Evolutionary conservation across 2,888 invertebrate species (phyloP), one percentile per base, ranked within the genome.

Genomic region (Thymelicus lineola): DNA sequence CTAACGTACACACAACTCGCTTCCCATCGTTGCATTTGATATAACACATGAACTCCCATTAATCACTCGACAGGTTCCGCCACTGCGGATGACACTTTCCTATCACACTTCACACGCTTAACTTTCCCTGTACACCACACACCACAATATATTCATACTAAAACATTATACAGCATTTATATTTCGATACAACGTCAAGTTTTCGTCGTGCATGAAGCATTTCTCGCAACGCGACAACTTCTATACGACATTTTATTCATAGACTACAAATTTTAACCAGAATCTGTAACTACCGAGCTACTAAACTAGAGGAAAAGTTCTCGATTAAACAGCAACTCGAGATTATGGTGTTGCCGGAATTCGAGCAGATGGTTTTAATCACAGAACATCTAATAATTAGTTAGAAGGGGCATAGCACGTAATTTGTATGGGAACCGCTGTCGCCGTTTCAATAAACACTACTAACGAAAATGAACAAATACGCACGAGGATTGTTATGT

Each of bases 21-120:
- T 50, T 9, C 17, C 17, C 17, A 82, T 82, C 80, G 80, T 79
- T 75, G 76, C 75, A 17, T 50, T 50, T 50, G 17, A 50, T 50
- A 9, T 3, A 50, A 50, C 50, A 50, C 50, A 50, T 17, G 50
- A 17, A 50, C 10, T 50, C 15, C 10, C 50, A 50, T 50, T 50
- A 50, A 50, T 50, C 50, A 50, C 50, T 17, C 50, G 17, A 20
- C 10, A 50, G 50, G 50, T 17, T 50, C 48, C 50, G 50, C 17
- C 17, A 50, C 50, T 50, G 50, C 50, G 50, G 17, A 7, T 17
- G 50, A 50, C 50, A 50, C 50, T 9, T 50, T 17, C 50, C 9
- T 50, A 17, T 50, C 50, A 50, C 50, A 50, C 50, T 50, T 48
- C n/a, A 15, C 48, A n/a, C 48, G n/a, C 15, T 38, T 38, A 38